These are phyloP conservation scores for Hemistola chrysoprasaria DNA, from an alignment of 2,888 invertebrate genomes.

Conservation along the genomic window DNA sequence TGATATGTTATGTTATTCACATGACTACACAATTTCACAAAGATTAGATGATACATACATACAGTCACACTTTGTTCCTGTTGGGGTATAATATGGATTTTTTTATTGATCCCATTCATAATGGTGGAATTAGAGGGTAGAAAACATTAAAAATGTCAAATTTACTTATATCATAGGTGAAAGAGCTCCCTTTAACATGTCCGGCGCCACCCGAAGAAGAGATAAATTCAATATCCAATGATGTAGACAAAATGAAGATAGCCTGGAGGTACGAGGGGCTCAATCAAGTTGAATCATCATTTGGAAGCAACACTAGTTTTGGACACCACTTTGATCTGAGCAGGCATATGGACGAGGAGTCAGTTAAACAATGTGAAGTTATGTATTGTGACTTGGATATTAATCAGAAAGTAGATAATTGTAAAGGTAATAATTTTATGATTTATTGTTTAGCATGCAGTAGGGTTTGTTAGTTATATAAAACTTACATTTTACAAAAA, in stretches of 20 bases:
- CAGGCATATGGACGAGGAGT: conserved; percentile 84
- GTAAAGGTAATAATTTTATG: conserved; percentile 14
- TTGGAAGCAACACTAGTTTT: conserved; percentile 77
- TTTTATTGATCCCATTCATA: no score
- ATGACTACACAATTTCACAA: no score
- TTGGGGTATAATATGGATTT: no score
- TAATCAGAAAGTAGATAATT: conserved; percentile 30
- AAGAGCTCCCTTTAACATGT: conserved; percentile 78
- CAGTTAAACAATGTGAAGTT: conserved; percentile 81
- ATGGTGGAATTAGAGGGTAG: no score
- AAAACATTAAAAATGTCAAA: not conserved
- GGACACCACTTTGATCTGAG: conserved; percentile 93
- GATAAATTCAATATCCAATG: conserved; percentile 38
- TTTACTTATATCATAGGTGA: conserved; percentile 63
- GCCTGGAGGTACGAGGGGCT: conserved; percentile 95
- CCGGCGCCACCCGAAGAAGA: conserved; percentile 67
- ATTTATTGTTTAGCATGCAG: no score
- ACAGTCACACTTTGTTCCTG: no score
- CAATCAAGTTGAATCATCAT: conserved; percentile 81
- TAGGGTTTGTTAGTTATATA: no score
- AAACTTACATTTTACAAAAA: no score
- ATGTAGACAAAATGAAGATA: conserved; percentile 88
- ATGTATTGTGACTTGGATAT: conserved; percentile 75
- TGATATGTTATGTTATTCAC: no score
- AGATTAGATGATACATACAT: no score